Conservation (phyloP, 2,888 invertebrate genomes). For the Apamea epomidion region DNA sequence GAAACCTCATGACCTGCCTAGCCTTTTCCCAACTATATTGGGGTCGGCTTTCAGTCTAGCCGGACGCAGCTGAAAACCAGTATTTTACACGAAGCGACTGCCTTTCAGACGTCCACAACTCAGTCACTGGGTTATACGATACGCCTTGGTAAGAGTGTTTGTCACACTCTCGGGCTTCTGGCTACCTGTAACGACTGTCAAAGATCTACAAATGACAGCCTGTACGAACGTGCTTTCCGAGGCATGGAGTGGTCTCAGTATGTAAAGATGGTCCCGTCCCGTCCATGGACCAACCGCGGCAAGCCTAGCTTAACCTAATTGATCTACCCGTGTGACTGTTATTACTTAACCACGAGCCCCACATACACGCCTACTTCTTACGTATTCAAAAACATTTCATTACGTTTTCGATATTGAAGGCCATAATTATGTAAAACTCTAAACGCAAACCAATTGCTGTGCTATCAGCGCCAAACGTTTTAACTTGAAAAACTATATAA, state of each 20-base stretch:
- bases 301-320: background rate
- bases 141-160: background rate
- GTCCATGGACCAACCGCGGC: too few species aligned
- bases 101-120: too few species aligned
- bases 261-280: background rate
- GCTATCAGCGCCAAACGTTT: too few species aligned
- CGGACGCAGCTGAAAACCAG: background rate
- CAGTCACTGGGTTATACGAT: too few species aligned
- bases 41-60: background rate
- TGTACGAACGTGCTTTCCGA: background rate
- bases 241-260: too few species aligned
- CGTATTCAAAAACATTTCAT: background rate
- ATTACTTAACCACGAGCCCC: background rate
- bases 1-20: background rate
- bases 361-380: background rate
- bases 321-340: background rate
- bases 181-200: background rate
- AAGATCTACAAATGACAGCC: background rate
- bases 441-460: too few species aligned
- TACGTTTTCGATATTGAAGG: background rate
- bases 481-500: background rate
- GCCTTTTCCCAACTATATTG: background rate
- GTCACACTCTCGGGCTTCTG: background rate
- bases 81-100: background rate
- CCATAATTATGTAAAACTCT: too few species aligned